Base-by-base conservation (phyloP, 1,140 invertebrate genomes). In the Pseudomyrmex dendroicus region DNA sequence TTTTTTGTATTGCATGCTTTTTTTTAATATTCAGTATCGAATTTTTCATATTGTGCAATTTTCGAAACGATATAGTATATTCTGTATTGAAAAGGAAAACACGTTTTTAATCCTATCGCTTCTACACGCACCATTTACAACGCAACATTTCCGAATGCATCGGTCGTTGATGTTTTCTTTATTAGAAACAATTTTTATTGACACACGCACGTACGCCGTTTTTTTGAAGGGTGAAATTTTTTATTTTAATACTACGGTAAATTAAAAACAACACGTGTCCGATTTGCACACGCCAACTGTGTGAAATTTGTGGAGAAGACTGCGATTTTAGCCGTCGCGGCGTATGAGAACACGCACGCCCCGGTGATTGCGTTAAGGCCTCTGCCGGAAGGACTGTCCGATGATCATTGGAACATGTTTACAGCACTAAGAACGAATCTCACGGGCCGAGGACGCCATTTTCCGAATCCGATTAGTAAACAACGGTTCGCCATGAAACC, bases 381-480 rank as follows among this genome's bases (percentile, higher is more conserved):
- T 2, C 62, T 8, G 0, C 20, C 17, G 15, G 35, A 35, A n/a
- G 68, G 12, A 73, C 35, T 15, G n/a, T 59, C 62, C 57, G 74
- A 82, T 67, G 85, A 67, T 84, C 86, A 90, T 90, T 90, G 84
- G 74, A 86, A 74, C 86, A 86, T 89, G 84, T 88, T 86, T 91
- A 89, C 87, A 88, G 62, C 83, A 83, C 67, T 74, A 85, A 82
- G 72, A 86, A 89, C 80, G 73, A 89, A 89, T 91, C 82, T 89
- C 77, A 86, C 72, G 77, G 78, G 66, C 76, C 74, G 84, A 82
- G 66, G 77, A 84, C 83, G 84, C 68, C 85, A 88, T 87, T 92
- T 92, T 89, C 88, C 73, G 25, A 66, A 90, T 89, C 84, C 85
- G 91, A 93, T 93, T 92, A 93, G 89, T 86, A 90, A 86, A 89